These are phyloP conservation scores for Athripsodes cinereus DNA, from an alignment of 2,888 invertebrate genomes.

Conservation along the genomic window DNA sequence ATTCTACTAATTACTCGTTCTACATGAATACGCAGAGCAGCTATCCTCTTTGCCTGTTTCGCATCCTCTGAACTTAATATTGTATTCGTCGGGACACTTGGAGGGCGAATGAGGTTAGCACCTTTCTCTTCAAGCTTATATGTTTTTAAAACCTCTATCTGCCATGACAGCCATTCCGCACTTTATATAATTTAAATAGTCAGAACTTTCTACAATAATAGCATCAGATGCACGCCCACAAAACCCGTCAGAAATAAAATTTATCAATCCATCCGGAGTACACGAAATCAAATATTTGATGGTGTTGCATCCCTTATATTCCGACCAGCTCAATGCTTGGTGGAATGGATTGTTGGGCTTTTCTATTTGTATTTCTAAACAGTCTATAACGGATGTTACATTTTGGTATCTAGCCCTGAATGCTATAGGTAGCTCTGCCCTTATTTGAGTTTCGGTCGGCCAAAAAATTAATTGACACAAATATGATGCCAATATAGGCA, in stretches of 20 bases:
- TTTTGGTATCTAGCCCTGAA: conserved; percentile 3
- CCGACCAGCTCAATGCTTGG: too few relatives aligned
- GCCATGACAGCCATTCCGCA: too few relatives aligned
- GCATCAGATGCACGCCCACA: conserved; percentile 6
- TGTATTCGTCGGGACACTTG: background rate
- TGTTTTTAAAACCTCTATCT: conserved; percentile 3
- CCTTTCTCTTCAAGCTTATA: too few relatives aligned
- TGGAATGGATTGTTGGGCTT: too few relatives aligned
- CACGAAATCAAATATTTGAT: too few relatives aligned
- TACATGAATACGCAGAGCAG: conserved; percentile 22
- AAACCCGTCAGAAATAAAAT: conserved; percentile 1
- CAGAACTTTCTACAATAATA: background rate
- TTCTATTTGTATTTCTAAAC: too few relatives aligned
- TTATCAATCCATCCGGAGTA: too few relatives aligned
- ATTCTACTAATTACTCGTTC: conserved; percentile 11
- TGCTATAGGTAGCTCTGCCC: background rate
- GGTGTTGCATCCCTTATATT: too few relatives aligned
- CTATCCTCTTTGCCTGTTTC: conserved; percentile 19
- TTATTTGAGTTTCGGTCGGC: background rate
- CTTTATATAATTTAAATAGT: background rate
- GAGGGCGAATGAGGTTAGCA: too few relatives aligned
- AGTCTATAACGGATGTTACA: background rate
- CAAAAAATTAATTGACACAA: background rate
- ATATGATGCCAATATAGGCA: background rate
- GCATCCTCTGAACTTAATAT: conserved; percentile 14